Percentiles rank a stretch among this genome's conserved stretches.
Evolutionary conservation across 2,113 vertebrate species (phyloP).

Genomic region (Mustela nigripes): DNA sequence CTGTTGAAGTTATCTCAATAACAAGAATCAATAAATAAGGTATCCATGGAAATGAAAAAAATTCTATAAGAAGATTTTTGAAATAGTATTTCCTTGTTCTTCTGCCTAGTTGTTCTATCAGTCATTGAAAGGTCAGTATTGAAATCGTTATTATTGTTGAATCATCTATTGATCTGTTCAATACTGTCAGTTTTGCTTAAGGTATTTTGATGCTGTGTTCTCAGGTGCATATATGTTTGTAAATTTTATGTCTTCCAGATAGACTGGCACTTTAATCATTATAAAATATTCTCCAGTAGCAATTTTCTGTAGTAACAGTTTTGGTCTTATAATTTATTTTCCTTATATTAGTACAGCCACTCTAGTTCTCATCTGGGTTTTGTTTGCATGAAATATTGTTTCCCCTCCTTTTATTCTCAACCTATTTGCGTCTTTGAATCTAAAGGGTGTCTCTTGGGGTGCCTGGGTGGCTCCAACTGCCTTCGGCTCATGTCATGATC

Average conservation of each 20-base stretch:
- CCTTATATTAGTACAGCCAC: neutral
- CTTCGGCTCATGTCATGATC: too few relatives aligned
- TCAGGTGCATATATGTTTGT: neutral
- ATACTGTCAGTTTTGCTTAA: neutral
- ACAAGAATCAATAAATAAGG: neutral
- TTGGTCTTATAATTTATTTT: neutral
- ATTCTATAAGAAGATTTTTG: neutral
- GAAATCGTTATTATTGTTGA: neutral
- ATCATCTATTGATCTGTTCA: neutral
- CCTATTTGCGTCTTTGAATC: neutral
- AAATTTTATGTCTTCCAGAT: neutral
- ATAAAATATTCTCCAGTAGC: neutral
- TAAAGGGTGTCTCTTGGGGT: neutral
- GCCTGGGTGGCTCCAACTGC: too few relatives aligned
- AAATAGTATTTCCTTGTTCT: neutral
- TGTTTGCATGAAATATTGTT: neutral
- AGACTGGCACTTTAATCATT: neutral
- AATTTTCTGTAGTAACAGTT: neutral
- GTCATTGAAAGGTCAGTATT: neutral
- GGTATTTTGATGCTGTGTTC: neutral
- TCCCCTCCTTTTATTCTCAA: neutral
- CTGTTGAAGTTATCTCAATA: neutral
- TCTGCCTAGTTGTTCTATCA: neutral
- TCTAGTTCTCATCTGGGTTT: neutral
- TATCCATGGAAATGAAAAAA: neutral